Conservation (phyloP, 1,140 invertebrate genomes). For the Meteorus sp. region DNA sequence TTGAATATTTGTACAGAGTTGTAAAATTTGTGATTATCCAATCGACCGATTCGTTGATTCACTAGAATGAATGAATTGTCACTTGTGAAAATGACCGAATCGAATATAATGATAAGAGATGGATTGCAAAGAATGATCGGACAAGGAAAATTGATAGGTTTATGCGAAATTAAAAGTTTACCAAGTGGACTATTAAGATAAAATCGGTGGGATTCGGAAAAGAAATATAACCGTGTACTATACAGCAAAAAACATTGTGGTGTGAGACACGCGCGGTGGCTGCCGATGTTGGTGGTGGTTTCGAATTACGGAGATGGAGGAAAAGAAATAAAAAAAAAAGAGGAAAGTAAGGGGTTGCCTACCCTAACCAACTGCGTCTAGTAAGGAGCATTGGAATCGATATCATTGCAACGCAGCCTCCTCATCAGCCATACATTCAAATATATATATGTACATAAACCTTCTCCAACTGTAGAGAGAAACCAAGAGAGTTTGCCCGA, state of each 20-base stretch:
- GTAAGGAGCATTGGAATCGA: conserved; percentile 60
- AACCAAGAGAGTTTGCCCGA: not conserved
- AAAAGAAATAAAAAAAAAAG: conserved; percentile 59
- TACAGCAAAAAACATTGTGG: conserved; percentile 34
- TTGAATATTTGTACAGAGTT: too few species aligned
- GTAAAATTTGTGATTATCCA: too few species aligned
- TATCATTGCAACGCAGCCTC: conserved; percentile 57
- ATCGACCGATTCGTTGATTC: too few species aligned
- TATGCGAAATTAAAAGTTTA: conserved; percentile 8
- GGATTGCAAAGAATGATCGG: too few species aligned
- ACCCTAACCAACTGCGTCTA: conserved; percentile 55
- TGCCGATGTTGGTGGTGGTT: too few species aligned
- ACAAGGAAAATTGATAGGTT: too few species aligned
- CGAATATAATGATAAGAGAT: too few species aligned
- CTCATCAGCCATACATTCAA: conserved; percentile 26
- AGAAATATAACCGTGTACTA: conserved; percentile 46
- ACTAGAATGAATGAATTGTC: too few species aligned
- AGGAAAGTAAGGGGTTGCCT: conserved; percentile 49
- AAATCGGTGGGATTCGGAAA: conserved; percentile 5
- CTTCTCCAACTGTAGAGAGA: not conserved
- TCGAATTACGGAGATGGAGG: conserved; percentile 42
- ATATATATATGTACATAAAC: not conserved
- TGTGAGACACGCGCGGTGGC: too few species aligned
- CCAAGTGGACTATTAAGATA: not conserved
- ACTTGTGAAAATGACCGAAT: too few species aligned